Evolutionary conservation across 2,888 invertebrate species (phyloP), one percentile per base, ranked within the genome.

Genomic region (Flexamia atlantica): DNA sequence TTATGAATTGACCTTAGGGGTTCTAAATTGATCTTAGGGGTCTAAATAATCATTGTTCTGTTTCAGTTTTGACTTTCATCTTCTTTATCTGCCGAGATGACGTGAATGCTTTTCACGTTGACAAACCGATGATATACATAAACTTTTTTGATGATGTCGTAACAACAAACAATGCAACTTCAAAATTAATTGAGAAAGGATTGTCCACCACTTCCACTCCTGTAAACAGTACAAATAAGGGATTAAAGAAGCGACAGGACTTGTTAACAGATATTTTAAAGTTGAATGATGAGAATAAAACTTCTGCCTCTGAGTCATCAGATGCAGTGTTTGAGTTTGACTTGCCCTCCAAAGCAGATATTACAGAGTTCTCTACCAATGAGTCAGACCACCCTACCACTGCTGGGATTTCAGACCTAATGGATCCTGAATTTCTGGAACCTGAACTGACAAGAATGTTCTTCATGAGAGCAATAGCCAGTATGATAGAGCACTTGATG

Each of bases 91-190:
- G 7, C 57, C 57, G 23, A 3, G 7, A 57, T 4, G 57, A 17
- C 30, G 64, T 30, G 30, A 4, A 28, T 17, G 64, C 30, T 0
- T 30, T 64, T 9, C 64, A 30, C 30, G 17, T 30, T 28, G 64
- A 64, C 30, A 30, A 64, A 64, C 30, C 64, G 20, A 28, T 9
- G 30, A 30, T 64, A 25, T 64, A 64, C 20, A 53, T 53, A n/a
- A 53, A 53, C 64, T 20, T 64, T 30, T 64, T 64, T 28, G 28
- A 64, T 64, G 64, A 64, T 17, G 64, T 64, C 14, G 12, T 28
- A 64, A 9, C 28, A 64, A 17, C 53, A 12, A 30, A 64, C 12
- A 53, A 53, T 53, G 23, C 53, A 5, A 53, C 20, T 14, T 23
- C 53, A 23, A 53, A 53, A 53, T 5, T 53, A 2, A 53, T 10